Conservation (phyloP, 1,140 invertebrate genomes). For the Zaprionus ghesquierei region DNA sequence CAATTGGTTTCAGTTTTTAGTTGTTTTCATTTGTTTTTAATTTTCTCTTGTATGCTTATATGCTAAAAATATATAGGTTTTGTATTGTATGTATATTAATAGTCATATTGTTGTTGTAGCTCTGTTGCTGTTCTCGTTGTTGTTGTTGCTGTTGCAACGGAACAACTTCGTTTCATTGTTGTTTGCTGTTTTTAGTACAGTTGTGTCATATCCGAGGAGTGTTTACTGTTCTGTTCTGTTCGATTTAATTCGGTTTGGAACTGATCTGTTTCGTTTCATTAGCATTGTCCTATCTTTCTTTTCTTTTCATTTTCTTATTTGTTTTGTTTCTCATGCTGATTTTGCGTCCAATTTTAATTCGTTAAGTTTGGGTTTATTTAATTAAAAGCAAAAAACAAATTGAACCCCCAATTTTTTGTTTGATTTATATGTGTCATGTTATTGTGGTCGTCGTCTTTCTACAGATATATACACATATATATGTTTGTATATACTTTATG, state of each 20-base stretch:
- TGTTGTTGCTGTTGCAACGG: slow-evolving; percentile 18
- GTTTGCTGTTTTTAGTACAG: slow-evolving; percentile 42
- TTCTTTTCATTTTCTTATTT: slow-evolving; percentile 4
- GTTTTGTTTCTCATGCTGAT: slow-evolving; percentile 32
- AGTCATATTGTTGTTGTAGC: slow-evolving; percentile 15
- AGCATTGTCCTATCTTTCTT: slow-evolving; percentile 16
- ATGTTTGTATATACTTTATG: neutral
- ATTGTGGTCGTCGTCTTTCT: neutral
- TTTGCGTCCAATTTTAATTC: slow-evolving; percentile 19
- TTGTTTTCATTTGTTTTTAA: slow-evolving; percentile 3
- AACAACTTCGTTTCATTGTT: neutral
- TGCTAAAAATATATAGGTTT: slow-evolving; percentile 40
- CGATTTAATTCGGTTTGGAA: slow-evolving; percentile 14
- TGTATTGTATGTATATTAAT: slow-evolving; percentile 45
- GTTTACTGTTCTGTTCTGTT: slow-evolving; percentile 23
- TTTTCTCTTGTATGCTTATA: slow-evolving; percentile 29
- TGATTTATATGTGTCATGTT: neutral
- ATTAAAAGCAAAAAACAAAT: neutral
- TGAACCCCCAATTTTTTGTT: neutral
- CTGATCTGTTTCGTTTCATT: slow-evolving; percentile 14
- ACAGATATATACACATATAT: neutral
- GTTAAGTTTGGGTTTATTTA: slow-evolving; percentile 22
- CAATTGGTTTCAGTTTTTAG: slow-evolving; percentile 25
- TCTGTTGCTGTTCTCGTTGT: slow-evolving; percentile 13
- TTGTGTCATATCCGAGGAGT: slow-evolving; percentile 36